A percentile compares a stretch with the other conserved stretches of the same genome.
Evolutionary conservation across 2,888 invertebrate genomes (phyloP).

Genomic region (Tuta absoluta): DNA sequence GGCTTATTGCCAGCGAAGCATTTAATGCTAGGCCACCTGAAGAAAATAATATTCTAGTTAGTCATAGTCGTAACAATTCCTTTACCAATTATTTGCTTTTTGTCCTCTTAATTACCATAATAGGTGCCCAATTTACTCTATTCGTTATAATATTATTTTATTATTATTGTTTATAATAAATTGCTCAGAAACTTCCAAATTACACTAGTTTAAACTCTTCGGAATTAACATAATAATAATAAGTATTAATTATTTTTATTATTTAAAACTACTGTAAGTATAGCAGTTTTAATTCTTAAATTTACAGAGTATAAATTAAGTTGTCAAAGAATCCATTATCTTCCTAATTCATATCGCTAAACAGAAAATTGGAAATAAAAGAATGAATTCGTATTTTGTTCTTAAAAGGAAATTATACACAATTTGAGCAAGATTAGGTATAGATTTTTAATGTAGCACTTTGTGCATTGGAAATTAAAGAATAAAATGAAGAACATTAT

Average conservation of each 20-base stretch:
- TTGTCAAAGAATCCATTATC: background rate
- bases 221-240: constrained; percentile 35
- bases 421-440: constrained; percentile 7
- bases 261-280: constrained; percentile 18
- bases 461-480: background rate
- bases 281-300: background rate
- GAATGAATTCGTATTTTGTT: too few species aligned
- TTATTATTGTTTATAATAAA: constrained; percentile 23
- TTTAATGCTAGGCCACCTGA: background rate
- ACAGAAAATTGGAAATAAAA: too few species aligned
- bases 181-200: constrained; percentile 33
- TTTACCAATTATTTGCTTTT: background rate
- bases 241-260: constrained; percentile 16
- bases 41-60: background rate
- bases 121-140: constrained; percentile 28
- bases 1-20: background rate
- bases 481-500: background rate
- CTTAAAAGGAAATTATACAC: background rate
- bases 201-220: constrained; percentile 41
- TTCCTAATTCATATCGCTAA: too few species aligned
- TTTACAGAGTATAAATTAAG: background rate
- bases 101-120: background rate
- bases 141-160: background rate
- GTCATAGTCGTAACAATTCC: background rate
- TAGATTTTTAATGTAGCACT: background rate